phyloP scores from a whole-genome alignment of 2,797 vertebrate species.

The Delichon dasypus region DNA sequence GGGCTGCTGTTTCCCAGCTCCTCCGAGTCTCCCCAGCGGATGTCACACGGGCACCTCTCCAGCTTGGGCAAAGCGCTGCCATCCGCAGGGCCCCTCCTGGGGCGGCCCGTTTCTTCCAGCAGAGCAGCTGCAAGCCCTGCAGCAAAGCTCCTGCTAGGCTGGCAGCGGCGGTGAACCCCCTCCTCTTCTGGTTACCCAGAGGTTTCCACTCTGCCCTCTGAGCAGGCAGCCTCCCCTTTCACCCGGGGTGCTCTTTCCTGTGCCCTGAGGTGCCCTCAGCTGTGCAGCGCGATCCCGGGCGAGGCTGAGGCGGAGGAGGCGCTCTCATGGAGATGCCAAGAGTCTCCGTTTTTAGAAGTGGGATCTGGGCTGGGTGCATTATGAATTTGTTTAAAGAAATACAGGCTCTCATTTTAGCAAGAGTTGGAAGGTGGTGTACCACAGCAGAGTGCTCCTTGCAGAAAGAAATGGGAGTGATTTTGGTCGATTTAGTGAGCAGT shows the following conservation, averaged over 20 bases:
- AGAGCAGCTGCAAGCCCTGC: neutral
- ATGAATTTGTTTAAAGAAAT: neutral
- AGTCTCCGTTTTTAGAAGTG: neutral
- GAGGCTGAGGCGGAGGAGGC: neutral
- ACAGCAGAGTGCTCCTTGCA: neutral
- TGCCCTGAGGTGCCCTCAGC: neutral
- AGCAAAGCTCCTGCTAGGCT: neutral
- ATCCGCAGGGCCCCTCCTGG: neutral
- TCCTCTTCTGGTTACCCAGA: neutral
- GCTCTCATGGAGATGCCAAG: neutral
- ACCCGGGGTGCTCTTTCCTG: neutral
- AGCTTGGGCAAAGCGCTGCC: neutral
- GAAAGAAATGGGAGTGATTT: neutral
- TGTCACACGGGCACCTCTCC: neutral
- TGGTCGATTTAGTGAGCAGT: neutral
- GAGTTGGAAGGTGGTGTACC: neutral
- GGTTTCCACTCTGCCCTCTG: neutral
- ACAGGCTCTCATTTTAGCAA: neutral
- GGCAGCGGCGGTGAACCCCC: neutral
- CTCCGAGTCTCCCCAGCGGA: neutral
- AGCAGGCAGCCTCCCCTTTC: neutral
- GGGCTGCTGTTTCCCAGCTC: neutral
- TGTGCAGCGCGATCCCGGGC: rapidly evolving
- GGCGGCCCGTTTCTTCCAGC: neutral
- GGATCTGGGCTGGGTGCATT: neutral